Evolutionary conservation across 1,140 invertebrate genomes (phyloP).

Genomic region (Zaprionus kolodkinae): DNA sequence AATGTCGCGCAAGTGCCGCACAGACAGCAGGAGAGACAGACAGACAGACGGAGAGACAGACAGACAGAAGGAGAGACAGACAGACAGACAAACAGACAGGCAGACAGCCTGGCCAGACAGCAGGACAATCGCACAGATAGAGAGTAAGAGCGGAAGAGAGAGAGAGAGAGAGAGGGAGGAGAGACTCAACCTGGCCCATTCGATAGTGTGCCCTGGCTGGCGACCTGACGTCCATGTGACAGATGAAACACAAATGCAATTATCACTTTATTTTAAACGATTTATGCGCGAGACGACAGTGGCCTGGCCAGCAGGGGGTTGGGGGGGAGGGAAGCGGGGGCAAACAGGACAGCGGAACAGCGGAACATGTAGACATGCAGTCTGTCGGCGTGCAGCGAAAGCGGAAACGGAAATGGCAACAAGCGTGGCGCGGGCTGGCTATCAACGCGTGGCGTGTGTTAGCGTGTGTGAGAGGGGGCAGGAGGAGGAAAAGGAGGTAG

Average conservation of each 20-base stretch:
- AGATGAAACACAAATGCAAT: conserved; percentile 82
- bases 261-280: conserved; percentile 83
- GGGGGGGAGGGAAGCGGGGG: not conserved
- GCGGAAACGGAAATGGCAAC: conserved; percentile 80
- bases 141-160: not conserved
- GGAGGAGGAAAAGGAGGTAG: too few relatives aligned
- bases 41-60: conserved; percentile 7
- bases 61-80: not conserved
- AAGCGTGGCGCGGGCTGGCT: conserved; percentile 48
- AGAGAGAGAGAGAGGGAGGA: not conserved
- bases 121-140: not conserved
- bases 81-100: conserved; percentile 23
- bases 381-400: conserved; percentile 39
- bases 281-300: conserved; percentile 74
- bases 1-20: conserved; percentile 67
- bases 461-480: too few relatives aligned
- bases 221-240: conserved; percentile 72
- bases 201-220: not conserved
- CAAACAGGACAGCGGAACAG: not conserved
- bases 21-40: conserved; percentile 22
- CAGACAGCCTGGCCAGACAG: not conserved
- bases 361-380: conserved; percentile 66
- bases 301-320: conserved; percentile 17
- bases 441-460: conserved; percentile 20
- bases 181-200: not conserved